Percentiles rank a stretch among this genome's conserved stretches.
These are phyloP conservation scores for Lucilia sericata DNA, from an alignment of 1,140 invertebrate species.

Conservation along the genomic window DNA sequence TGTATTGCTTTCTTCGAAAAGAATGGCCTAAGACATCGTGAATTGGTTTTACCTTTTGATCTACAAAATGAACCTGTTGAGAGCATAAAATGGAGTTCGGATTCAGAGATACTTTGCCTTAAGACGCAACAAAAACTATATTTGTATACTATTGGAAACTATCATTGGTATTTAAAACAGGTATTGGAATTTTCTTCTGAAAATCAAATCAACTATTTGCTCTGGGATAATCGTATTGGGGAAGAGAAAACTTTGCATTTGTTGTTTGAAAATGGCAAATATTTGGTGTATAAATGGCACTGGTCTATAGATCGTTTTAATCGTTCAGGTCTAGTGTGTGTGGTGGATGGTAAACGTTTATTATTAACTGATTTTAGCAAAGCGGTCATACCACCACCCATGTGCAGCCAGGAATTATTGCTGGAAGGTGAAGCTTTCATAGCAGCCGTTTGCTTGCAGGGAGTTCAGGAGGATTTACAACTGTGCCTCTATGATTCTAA, in stretches of 20 bases:
- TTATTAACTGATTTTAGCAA: constrained; percentile 80
- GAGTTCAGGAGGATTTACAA: constrained; percentile 32
- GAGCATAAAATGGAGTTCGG: constrained; percentile 81
- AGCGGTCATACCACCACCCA: constrained; percentile 85
- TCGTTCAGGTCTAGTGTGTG: constrained; percentile 73
- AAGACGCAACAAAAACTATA: constrained; percentile 72
- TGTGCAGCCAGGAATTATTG: constrained; percentile 76
- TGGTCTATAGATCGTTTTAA: constrained; percentile 60
- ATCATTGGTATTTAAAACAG: constrained; percentile 93
- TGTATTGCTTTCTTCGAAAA: constrained; percentile 90
- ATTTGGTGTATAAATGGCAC: constrained; percentile 69
- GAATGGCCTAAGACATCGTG: constrained; percentile 90
- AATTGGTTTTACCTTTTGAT: constrained; percentile 79
- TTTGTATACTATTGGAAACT: constrained; percentile 86
- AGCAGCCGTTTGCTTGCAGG: constrained; percentile 68
- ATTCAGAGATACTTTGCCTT: constrained; percentile 81
- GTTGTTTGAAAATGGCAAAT: constrained; percentile 70
- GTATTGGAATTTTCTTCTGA: constrained; percentile 70
- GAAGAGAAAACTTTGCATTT: constrained; percentile 74
- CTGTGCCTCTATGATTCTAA: constrained; percentile 52
- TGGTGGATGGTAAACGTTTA: constrained; percentile 83
- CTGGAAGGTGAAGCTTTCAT: constrained; percentile 69
- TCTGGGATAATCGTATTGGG: constrained; percentile 75
- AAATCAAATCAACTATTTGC: constrained; percentile 68
- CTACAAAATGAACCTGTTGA: constrained; percentile 70